phyloP scores from a whole-genome alignment of 35 echinoderm and acorn worm species.

The Apostichopus californicus region DNA sequence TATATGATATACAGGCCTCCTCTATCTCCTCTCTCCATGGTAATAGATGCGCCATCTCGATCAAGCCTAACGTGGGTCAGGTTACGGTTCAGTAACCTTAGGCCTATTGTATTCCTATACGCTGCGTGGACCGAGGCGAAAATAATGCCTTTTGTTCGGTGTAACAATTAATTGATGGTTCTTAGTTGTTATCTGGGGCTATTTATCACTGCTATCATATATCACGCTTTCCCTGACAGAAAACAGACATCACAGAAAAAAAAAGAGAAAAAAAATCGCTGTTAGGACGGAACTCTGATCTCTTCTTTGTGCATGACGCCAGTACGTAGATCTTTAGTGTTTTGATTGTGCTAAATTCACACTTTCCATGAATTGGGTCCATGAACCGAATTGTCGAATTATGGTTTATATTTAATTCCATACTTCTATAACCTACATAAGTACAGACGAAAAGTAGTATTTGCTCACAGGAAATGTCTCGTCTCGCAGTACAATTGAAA shows the following conservation, averaged over 20 bases:
- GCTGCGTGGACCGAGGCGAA: not conserved
- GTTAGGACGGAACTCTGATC: too few species aligned
- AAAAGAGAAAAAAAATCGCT: not conserved
- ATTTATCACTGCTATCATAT: not conserved
- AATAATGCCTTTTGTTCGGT: conserved; percentile 4
- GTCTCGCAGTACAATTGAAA: too few species aligned
- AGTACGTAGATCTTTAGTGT: not conserved
- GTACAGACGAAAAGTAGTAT: too few species aligned
- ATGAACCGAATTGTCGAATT: not conserved
- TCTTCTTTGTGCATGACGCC: not conserved
- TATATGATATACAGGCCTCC: not conserved
- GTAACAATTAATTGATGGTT: conserved; percentile 4
- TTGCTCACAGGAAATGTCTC: too few species aligned
- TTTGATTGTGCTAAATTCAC: not conserved
- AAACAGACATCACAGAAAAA: not conserved
- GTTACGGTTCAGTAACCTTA: conserved; percentile 21
- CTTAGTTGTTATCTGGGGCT: not conserved
- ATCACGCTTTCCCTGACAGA: not conserved
- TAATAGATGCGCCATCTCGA: not conserved
- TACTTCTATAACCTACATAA: too few species aligned
- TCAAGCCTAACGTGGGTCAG: not conserved
- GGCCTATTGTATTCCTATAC: not conserved
- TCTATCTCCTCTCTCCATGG: not conserved
- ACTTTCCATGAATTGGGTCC: not conserved
- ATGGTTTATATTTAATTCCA: too few species aligned